Evolutionary conservation across 1,140 invertebrate species (phyloP).

Genomic region (Zaprionus taronus): DNA sequence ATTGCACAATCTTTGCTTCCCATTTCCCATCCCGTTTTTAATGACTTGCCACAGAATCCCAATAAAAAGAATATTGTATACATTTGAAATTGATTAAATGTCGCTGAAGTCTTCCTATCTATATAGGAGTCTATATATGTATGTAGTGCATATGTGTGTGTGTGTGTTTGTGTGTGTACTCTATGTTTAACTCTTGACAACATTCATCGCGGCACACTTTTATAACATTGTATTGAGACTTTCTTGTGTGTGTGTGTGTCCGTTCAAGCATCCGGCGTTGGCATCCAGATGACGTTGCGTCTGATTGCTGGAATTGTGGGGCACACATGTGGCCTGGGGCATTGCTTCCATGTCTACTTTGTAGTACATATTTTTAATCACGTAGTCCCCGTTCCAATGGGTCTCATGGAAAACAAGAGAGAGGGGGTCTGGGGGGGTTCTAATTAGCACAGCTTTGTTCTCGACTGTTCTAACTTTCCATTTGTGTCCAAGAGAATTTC

Average conservation of each 20-base stretch:
- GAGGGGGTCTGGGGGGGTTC: constrained; percentile 13
- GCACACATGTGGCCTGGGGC: constrained; percentile 47
- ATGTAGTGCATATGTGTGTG: too few relatives aligned
- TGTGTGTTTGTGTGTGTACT: not conserved
- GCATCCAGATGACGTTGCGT: constrained; percentile 48
- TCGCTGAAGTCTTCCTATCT: constrained; percentile 15
- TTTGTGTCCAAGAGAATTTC: constrained; percentile 23
- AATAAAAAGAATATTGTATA: constrained; percentile 1
- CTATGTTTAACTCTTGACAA: constrained; percentile 15
- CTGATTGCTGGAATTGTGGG: constrained; percentile 49
- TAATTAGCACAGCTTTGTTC: constrained; percentile 65
- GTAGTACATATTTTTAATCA: constrained; percentile 52
- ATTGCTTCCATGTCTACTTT: constrained; percentile 30
- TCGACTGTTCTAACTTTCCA: constrained; percentile 58
- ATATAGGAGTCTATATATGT: not conserved
- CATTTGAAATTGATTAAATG: constrained; percentile 42
- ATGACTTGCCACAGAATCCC: not conserved
- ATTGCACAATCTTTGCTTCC: not conserved
- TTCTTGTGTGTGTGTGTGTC: constrained; percentile 34
- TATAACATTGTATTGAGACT: constrained; percentile 51
- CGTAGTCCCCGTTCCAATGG: constrained; percentile 44
- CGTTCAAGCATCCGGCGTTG: constrained; percentile 65
- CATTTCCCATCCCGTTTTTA: not conserved
- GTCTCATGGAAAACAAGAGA: not conserved
- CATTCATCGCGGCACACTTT: constrained; percentile 62